Percentiles rank a stretch among this genome's conserved stretches.
phyloP scores from a whole-genome alignment of 1,140 invertebrate species.

The Laupala kohalensis region DNA sequence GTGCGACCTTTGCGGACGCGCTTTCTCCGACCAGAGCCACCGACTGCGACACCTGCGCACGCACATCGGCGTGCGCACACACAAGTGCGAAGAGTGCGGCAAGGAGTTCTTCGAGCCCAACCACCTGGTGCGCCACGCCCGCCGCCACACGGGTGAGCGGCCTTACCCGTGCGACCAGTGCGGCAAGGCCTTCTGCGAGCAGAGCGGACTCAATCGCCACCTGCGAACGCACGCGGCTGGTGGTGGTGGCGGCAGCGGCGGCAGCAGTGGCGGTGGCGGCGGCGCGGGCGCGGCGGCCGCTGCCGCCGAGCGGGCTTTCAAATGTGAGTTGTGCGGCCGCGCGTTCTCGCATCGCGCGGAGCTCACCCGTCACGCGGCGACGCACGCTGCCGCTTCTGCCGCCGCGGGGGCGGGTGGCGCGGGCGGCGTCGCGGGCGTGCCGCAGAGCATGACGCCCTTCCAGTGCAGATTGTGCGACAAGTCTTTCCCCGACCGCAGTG shows the following conservation, averaged over 20 bases:
- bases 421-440: background rate
- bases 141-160: conserved; percentile 26
- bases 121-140: conserved; percentile 29
- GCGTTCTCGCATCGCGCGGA: conserved; percentile 32
- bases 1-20: background rate
- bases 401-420: too few relatives aligned
- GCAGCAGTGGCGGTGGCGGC: background rate
- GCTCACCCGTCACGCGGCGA: conserved; percentile 28
- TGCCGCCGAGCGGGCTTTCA: conserved; percentile 29
- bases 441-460: too few relatives aligned
- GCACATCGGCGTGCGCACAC: conserved; percentile 32
- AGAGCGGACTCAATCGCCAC: conserved; percentile 9
- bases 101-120: conserved; percentile 11
- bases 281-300: too few relatives aligned
- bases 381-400: background rate
- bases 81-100: conserved; percentile 11
- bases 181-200: conserved; percentile 18
- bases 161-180: conserved; percentile 23
- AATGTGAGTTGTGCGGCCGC: conserved; percentile 31
- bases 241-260: background rate
- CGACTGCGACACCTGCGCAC: conserved; percentile 15
- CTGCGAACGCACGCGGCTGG: conserved; percentile 19
- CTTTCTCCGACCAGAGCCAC: background rate
- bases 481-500: background rate
- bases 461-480: background rate